Evolutionary conservation across 2,797 vertebrate genomes (phyloP).

Genomic region (Aulostomus chinensis): DNA sequence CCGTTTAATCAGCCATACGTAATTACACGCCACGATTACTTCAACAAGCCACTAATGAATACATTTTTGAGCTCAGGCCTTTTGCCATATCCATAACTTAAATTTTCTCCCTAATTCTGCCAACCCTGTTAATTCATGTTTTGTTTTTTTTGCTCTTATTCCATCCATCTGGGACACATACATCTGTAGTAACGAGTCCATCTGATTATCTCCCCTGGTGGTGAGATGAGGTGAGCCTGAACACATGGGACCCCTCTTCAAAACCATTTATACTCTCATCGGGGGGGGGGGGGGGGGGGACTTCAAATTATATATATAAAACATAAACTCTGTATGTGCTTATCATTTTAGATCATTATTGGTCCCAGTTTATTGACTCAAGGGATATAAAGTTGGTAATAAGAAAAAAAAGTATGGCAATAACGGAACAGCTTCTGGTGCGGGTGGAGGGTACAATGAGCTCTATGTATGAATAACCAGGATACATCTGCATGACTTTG

Average conservation of each 20-base stretch:
- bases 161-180: conserved; percentile 41
- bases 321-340: too few species aligned
- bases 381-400: too few species aligned
- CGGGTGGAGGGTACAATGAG: too few species aligned
- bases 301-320: too few species aligned
- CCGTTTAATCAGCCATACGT: conserved; percentile 49
- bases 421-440: too few species aligned
- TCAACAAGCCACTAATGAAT: conserved; percentile 54
- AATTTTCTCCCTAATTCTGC: conserved; percentile 9
- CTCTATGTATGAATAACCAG: too few species aligned
- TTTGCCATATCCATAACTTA: conserved; percentile 33
- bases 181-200: conserved; percentile 22
- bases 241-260: conserved; percentile 43
- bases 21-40: conserved; percentile 54
- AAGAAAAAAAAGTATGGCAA: too few species aligned
- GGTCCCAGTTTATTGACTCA: too few species aligned
- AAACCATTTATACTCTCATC: conserved; percentile 28
- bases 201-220: conserved; percentile 28
- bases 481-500: too few species aligned
- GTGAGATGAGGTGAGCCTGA: conserved; percentile 32
- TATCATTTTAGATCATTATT: too few species aligned
- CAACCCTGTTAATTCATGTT: conserved; percentile 9
- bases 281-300: too few species aligned
- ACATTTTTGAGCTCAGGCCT: conserved; percentile 30
- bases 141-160: conserved; percentile 33